Percentiles rank a stretch among this genome's conserved stretches.
phyloP scores from a whole-genome alignment of 2,797 vertebrate species.

The Falco columbarius region DNA sequence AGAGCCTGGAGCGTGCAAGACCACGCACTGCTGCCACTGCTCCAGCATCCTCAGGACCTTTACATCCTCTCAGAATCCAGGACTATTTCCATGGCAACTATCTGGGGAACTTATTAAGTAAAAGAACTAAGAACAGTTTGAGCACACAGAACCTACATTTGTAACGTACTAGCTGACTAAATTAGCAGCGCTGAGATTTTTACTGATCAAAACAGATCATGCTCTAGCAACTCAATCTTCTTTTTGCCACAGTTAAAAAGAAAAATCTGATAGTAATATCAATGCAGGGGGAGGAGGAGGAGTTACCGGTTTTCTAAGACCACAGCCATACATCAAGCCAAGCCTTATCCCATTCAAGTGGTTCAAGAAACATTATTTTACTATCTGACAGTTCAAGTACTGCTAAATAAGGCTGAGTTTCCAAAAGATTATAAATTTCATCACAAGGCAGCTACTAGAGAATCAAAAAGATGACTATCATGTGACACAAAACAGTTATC shows the following conservation, averaged over 20 bases:
- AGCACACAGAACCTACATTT: slow-evolving; percentile 27
- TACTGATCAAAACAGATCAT: slow-evolving; percentile 37
- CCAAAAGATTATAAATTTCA: neutral
- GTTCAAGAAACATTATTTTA: neutral
- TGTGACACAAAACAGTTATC: neutral
- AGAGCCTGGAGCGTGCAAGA: neutral
- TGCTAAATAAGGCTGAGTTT: neutral
- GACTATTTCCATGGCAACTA: slow-evolving; percentile 67
- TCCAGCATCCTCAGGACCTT: neutral
- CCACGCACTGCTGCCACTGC: neutral
- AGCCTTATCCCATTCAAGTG: neutral
- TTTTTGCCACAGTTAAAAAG: neutral
- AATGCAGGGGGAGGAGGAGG: accelerated
- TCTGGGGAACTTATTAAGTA: slow-evolving; percentile 57
- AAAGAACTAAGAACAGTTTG: slow-evolving; percentile 36
- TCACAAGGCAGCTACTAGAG: neutral
- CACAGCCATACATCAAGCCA: neutral
- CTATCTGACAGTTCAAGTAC: neutral
- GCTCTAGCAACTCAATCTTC: slow-evolving; percentile 21
- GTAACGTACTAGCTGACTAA: slow-evolving; percentile 15
- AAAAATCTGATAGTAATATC: neutral
- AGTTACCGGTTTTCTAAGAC: neutral
- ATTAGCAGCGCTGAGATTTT: slow-evolving; percentile 6
- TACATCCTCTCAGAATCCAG: neutral
- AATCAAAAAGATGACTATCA: neutral